Evolutionary conservation across 2,888 invertebrate genomes (phyloP).

Genomic region (Pantelozetes paolii): DNA sequence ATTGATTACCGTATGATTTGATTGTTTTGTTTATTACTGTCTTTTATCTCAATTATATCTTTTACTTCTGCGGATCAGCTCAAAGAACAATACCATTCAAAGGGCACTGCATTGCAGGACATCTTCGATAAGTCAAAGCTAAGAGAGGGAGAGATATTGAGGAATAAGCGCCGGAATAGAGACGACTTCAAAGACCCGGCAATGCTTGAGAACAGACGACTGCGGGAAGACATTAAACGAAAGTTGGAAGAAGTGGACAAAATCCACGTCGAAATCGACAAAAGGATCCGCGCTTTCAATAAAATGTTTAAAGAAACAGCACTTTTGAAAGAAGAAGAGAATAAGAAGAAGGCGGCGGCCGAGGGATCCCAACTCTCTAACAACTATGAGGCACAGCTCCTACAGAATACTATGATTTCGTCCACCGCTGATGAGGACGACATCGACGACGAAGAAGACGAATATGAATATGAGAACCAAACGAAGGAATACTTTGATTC

Average conservation of each 20-base stretch:
- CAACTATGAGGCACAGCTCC: conserved; percentile 14
- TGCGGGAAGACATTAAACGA: conserved; percentile 22
- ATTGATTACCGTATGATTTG: conserved; percentile 16
- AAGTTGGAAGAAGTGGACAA: conserved; percentile 23
- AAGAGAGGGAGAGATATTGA: conserved; percentile 15
- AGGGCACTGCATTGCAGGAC: not conserved
- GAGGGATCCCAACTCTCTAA: too few species aligned
- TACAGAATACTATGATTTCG: not conserved
- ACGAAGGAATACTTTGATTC: conserved; percentile 36
- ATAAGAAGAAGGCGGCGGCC: too few species aligned
- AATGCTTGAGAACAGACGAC: not conserved
- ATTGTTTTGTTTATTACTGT: not conserved
- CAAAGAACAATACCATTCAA: not conserved
- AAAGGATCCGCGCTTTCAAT: not conserved
- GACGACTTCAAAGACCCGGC: conserved; percentile 9
- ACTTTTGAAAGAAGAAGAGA: too few species aligned
- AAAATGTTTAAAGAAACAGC: not conserved
- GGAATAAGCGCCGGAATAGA: not conserved
- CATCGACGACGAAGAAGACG: conserved; percentile 2
- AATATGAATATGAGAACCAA: not conserved
- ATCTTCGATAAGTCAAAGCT: not conserved
- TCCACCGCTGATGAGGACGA: not conserved
- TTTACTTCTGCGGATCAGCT: not conserved
- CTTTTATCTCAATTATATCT: not conserved
- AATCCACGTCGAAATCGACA: conserved; percentile 10